Percentiles rank a stretch among this genome's conserved stretches.
phyloP scores from a whole-genome alignment of 2,113 vertebrate species.

The Leptobrachium leishanense region DNA sequence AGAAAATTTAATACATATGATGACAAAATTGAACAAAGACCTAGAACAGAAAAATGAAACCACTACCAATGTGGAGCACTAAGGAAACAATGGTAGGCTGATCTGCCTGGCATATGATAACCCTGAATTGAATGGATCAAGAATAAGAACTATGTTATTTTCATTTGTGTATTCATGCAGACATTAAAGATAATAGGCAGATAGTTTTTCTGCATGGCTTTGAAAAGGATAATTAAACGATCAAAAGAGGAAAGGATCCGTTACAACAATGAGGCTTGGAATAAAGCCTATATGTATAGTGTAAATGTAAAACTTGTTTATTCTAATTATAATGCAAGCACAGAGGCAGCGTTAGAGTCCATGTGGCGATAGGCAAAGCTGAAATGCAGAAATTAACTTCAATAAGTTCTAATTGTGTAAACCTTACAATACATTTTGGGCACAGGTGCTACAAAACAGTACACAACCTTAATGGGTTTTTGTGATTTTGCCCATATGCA shows the following conservation, averaged over 20 bases:
- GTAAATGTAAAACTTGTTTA: slow-evolving; percentile 8
- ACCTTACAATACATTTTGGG: no score
- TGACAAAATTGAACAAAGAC: slow-evolving; percentile 44
- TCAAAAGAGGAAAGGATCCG: slow-evolving; percentile 20
- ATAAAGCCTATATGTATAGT: background rate
- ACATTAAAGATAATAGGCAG: slow-evolving; percentile 39
- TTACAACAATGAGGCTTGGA: slow-evolving; percentile 1
- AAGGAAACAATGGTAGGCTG: slow-evolving; percentile 32
- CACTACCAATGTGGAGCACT: slow-evolving; percentile 33
- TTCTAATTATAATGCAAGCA: slow-evolving; percentile 19
- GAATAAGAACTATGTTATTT: slow-evolving; percentile 46
- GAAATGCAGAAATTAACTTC: no score
- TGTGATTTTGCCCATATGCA: no score
- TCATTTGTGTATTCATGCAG: slow-evolving; percentile 45
- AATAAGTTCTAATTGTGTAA: no score
- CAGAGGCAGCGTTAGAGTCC: no score
- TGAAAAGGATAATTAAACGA: slow-evolving; percentile 38
- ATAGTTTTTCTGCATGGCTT: slow-evolving; percentile 42
- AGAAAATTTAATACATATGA: slow-evolving; percentile 47
- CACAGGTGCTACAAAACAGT: no score
- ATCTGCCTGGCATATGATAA: slow-evolving; percentile 47
- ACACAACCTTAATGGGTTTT: no score
- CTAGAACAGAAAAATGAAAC: slow-evolving; percentile 37
- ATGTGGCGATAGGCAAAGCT: no score
- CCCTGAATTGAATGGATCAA: slow-evolving; percentile 21